Conservation (phyloP, 2,113 vertebrate genomes). For the Dissostichus mawsoni region DNA sequence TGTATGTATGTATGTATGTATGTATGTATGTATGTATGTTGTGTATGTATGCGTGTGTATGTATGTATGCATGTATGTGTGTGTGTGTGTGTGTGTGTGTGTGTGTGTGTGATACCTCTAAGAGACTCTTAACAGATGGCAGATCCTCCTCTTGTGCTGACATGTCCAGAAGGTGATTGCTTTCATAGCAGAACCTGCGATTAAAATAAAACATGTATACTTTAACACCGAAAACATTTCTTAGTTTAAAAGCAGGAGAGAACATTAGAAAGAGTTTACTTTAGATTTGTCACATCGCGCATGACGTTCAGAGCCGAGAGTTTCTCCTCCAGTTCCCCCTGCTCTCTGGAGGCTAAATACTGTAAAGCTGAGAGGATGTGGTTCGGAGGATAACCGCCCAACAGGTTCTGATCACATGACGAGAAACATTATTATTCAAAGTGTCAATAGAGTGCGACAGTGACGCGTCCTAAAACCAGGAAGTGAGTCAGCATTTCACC, state of each 20-base stretch:
- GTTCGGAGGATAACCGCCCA: conserved; percentile 82
- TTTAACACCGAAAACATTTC: not conserved
- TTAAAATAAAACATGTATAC: not conserved
- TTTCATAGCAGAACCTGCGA: conserved; percentile 80
- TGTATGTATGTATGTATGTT: too few species aligned
- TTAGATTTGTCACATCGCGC: conserved; percentile 75
- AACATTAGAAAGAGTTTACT: conserved; percentile 61
- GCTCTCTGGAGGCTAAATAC: conserved; percentile 83
- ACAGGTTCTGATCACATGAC: conserved; percentile 77
- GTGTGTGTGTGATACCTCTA: conserved; percentile 74
- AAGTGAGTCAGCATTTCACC: too few species aligned
- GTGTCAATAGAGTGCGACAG: too few species aligned
- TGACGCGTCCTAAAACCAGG: too few species aligned
- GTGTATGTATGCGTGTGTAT: too few species aligned
- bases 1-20: too few species aligned
- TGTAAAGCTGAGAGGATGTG: conserved; percentile 87
- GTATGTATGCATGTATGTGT: too few species aligned
- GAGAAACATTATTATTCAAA: conserved; percentile 14
- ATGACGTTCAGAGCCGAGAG: conserved; percentile 75
- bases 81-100: too few species aligned
- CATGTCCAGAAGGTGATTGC: conserved; percentile 77
- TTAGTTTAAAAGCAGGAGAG: not conserved
- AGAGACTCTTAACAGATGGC: conserved; percentile 78
- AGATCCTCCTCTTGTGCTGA: conserved; percentile 73
- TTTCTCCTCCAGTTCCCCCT: conserved; percentile 81